Evolutionary conservation across 2,888 invertebrate genomes (phyloP).

Genomic region (Atrina japonica): DNA sequence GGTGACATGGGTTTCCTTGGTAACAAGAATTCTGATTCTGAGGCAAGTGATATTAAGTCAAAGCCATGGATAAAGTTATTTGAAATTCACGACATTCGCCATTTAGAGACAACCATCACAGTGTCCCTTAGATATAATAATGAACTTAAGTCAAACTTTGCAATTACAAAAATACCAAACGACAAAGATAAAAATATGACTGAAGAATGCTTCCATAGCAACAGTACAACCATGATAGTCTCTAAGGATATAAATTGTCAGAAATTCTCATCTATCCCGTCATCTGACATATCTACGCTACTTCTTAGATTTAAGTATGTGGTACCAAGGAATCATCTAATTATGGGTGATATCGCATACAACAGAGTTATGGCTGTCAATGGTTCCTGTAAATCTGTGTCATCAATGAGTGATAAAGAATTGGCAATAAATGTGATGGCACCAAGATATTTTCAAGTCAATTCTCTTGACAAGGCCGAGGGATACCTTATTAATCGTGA

Average conservation of each 20-base stretch:
- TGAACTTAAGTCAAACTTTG: background rate
- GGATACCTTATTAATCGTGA: conserved; percentile 44
- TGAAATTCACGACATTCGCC: conserved; percentile 19
- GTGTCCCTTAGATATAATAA: conserved; percentile 13
- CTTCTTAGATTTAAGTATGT: conserved; percentile 49
- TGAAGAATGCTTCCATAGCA: background rate
- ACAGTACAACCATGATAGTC: background rate
- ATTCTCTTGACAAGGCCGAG: conserved; percentile 16
- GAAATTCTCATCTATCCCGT: background rate
- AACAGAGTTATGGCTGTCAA: conserved; percentile 42
- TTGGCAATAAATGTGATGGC: no score
- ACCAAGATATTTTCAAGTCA: conserved; percentile 34
- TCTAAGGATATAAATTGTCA: background rate
- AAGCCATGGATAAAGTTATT: conserved; percentile 9
- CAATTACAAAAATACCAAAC: background rate
- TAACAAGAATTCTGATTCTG: conserved; percentile 3
- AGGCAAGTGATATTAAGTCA: background rate
- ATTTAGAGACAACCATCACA: background rate
- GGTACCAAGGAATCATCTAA: conserved; percentile 39
- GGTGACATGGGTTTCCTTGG: conserved; percentile 29
- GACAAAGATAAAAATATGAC: background rate
- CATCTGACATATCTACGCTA: conserved; percentile 22
- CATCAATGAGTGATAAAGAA: no score
- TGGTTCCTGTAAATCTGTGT: conserved; percentile 8
- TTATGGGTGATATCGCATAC: conserved; percentile 62